Evolutionary conservation across 2,888 invertebrate species (phyloP), one percentile per base, ranked within the genome.

Genomic region (Limulus polyphemus): DNA sequence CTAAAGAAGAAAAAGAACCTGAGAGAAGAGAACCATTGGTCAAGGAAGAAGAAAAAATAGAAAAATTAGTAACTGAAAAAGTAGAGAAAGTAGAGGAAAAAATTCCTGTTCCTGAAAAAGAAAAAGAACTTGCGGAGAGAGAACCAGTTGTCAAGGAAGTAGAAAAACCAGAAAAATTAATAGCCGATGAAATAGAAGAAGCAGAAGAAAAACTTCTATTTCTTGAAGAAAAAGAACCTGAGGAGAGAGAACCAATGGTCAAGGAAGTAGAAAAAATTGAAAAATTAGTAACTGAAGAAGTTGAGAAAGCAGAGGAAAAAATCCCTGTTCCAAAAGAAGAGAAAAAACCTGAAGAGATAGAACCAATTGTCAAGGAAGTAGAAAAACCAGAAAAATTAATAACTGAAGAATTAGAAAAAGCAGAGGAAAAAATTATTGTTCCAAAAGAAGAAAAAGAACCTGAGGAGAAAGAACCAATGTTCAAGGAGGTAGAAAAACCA

Each of bases 401-500:
- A 17, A 60, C 61, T 50, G 47, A 52, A 10, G 62, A 62, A 47
- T 55, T 66, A 52, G 63, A 60, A 49, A 62, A 60, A 32, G 60
- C 60, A 60, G 57, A 61, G n/a, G 63, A 62, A 59, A 63, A 63
- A 55, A 11, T 58, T 47, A 60, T 61, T 1, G 60, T 63, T 51
- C 32, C 62, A 11, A 60, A 65, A 58, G 63, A 61, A 47, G 62
- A 60, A 2, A 16, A 58, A 32, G 62, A 62, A 56, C 13, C 49
- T 1, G 51, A 54, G 12, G 57, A 49, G 2, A 46, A 60, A 16
- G 60, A 60, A 12, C 60, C 61, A 14, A 49, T 59, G 11, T 32
- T 58, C 14, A 58, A 49, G 57, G 47, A 55, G 50, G 62, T 61
- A 14, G 62, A 62, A 57, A 57, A 54, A 16, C 51, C 60, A 46